Evolutionary conservation across 2,888 invertebrate species (phyloP).

Genomic region (Listrodromus nycthemerus): DNA sequence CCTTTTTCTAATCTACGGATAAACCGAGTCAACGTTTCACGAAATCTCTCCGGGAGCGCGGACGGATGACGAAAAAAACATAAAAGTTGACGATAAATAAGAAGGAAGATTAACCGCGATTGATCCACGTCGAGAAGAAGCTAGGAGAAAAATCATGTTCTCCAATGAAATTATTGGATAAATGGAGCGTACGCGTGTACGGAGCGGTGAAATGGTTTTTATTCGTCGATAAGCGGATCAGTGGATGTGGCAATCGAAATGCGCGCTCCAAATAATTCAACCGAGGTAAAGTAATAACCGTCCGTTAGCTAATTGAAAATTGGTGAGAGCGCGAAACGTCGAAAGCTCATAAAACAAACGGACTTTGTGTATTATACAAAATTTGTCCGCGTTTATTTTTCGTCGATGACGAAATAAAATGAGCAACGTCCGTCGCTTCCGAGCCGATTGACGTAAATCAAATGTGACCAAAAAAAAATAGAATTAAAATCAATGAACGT

Average conservation of each 20-base stretch:
- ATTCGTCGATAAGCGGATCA: constrained; percentile 14
- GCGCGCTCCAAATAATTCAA: neutral
- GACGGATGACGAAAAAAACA: neutral
- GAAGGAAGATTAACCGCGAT: neutral
- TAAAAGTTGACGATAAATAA: neutral
- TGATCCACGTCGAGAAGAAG: neutral
- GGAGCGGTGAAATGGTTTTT: neutral
- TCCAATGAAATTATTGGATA: constrained; percentile 6
- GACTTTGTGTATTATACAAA: constrained; percentile 11
- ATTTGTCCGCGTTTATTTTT: constrained; percentile 37
- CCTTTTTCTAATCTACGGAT: constrained; percentile 63
- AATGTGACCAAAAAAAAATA: constrained; percentile 13
- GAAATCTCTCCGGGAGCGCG: neutral
- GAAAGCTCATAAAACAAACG: constrained; percentile 57
- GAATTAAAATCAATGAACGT: constrained; percentile 44
- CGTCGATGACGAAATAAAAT: constrained; percentile 38
- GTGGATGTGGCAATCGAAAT: neutral
- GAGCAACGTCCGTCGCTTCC: neutral
- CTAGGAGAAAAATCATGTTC: neutral
- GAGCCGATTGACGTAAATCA: neutral
- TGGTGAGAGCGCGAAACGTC: constrained; percentile 13
- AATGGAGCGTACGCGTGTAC: constrained; percentile 4
- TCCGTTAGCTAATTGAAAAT: constrained; percentile 42
- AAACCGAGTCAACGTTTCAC: constrained; percentile 55
- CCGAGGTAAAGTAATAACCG: constrained; percentile 38